Percentiles rank a stretch among this genome's conserved stretches.
phyloP scores from a whole-genome alignment of 1,140 invertebrate genomes.

The Asbolus verrucosus region DNA sequence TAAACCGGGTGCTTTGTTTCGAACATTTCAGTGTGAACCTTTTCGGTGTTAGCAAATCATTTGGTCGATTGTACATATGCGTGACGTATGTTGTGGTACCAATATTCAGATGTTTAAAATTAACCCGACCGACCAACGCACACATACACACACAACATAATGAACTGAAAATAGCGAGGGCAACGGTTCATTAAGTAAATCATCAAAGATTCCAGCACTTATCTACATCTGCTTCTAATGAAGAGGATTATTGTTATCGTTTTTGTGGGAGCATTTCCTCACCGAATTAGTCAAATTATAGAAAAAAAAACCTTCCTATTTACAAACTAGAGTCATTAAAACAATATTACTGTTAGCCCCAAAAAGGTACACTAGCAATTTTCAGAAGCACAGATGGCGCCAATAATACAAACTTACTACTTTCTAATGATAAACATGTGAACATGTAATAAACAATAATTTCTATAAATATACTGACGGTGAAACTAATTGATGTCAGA shows the following conservation, averaged over 20 bases:
- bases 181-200: constrained; percentile 55
- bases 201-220: constrained; percentile 48
- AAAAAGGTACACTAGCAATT: neutral
- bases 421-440: constrained; percentile 1
- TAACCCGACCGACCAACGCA: constrained; percentile 48
- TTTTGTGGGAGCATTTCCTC: constrained; percentile 23
- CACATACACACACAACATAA: constrained; percentile 28
- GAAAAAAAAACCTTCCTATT: neutral
- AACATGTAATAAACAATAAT: constrained; percentile 23
- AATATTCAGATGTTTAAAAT: constrained; percentile 54
- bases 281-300: constrained; percentile 21
- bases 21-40: neutral
- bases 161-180: constrained; percentile 54
- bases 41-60: constrained; percentile 9
- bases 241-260: constrained; percentile 36
- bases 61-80: constrained; percentile 50
- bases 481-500: neutral
- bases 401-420: neutral
- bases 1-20: too few relatives aligned
- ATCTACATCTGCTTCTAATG: constrained; percentile 49
- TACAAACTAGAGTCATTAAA: neutral
- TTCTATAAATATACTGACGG: constrained; percentile 18
- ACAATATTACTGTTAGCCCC: neutral
- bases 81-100: constrained; percentile 48
- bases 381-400: neutral